Evolutionary conservation across 2,113 vertebrate species (phyloP), one percentile per base, ranked within the genome.

Genomic region (Dipodomys spectabilis): DNA sequence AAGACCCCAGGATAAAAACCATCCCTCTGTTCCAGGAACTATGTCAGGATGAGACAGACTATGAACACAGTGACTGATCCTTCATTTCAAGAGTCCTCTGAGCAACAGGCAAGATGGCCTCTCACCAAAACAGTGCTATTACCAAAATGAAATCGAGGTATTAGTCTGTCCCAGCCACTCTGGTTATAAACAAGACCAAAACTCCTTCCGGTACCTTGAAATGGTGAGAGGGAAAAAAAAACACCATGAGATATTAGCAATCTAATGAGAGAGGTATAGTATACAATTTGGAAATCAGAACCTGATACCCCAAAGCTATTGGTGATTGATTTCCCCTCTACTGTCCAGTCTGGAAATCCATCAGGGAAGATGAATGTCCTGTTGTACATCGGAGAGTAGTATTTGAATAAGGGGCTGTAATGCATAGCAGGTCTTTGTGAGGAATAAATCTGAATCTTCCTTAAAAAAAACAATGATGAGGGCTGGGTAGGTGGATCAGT

Each of bases 121-220:
- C 1, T 71, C 77, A 60, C 44, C 69, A 77, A 18, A 68, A 57
- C 6, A 62, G 35, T 68, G 65, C 62, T 60, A 57, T 83, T 39
- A 88, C 77, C 65, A 81, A 84, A 83, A 91, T 57, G 80, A 62
- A 92, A 27, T 32, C 74, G 19, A 88, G 88, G 67, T 80, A 23
- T 19, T 4, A 69, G 28, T 35, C 67, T 75, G 6, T 84, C 12
- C 60, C 69, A 82, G 65, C 71, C 23, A 82, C 49, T 86, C 39
- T 18, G 44, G 30, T 35, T 93, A 82, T n/a, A 74, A 87, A 81
- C 67, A 67, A 86, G 35, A 90, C 82, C 25, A 92, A 86, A 82
- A 78, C 30, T 44, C 74, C 15, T 0, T 88, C 25, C n/a, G 7
- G 12, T 13, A 57, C 32, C 35, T 85, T 79, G 49, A 90, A 86